These are phyloP conservation scores for Phocoena phocoena DNA, from an alignment of 2,113 vertebrate genomes.

Conservation along the genomic window DNA sequence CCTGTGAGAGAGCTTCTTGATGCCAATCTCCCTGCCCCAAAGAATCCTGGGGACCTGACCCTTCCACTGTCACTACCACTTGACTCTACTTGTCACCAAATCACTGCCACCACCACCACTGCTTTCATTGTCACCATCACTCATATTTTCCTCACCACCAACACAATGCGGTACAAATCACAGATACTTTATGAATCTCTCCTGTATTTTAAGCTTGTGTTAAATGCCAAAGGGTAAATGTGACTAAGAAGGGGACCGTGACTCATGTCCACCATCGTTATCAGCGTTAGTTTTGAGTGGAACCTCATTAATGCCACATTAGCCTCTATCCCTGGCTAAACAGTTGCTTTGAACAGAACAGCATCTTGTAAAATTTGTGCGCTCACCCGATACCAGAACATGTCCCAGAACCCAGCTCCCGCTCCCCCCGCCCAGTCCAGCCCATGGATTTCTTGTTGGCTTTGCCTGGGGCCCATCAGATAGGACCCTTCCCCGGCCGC, in stretches of 20 bases:
- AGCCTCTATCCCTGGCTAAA: not conserved
- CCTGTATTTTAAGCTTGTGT: not conserved
- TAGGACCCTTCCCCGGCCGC: accelerated
- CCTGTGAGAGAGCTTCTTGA: too few species aligned
- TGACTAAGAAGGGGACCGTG: not conserved
- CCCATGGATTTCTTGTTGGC: not conserved
- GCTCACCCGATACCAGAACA: not conserved
- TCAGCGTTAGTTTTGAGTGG: not conserved
- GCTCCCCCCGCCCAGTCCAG: too few species aligned
- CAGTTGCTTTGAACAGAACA: not conserved
- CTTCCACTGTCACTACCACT: not conserved
- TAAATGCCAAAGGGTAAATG: too few species aligned
- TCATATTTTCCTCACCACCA: not conserved
- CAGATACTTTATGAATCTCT: not conserved
- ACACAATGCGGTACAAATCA: not conserved
- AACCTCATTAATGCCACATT: not conserved
- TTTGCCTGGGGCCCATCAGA: not conserved
- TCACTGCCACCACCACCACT: not conserved
- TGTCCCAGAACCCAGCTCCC: not conserved
- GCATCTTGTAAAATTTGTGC: not conserved
- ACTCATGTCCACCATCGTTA: not conserved
- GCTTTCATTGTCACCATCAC: not conserved
- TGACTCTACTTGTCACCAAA: not conserved
- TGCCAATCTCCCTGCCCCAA: not conserved
- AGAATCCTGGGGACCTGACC: not conserved